Percentiles rank a stretch among this genome's conserved stretches.
Evolutionary conservation across 2,888 invertebrate species (phyloP).

Genomic region (Deilephila porcellus): DNA sequence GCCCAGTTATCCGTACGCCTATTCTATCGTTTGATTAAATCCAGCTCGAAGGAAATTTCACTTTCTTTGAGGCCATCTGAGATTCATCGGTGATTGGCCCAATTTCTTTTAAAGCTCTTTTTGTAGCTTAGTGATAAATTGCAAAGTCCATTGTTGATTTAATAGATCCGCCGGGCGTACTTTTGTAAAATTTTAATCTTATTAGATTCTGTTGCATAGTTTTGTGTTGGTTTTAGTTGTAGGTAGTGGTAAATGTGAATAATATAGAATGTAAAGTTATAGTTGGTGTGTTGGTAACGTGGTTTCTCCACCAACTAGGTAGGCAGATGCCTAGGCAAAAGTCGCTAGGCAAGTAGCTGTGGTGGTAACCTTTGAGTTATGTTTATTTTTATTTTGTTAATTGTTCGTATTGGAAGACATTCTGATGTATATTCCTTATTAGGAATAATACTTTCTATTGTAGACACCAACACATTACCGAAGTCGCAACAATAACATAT

Average conservation of each 20-base stretch:
- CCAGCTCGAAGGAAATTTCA: conserved; percentile 29
- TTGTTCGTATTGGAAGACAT: no score
- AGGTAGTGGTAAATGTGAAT: no score
- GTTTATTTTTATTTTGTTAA: no score
- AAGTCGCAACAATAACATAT: not conserved
- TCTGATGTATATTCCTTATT: not conserved
- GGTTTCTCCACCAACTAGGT: no score
- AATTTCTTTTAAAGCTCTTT: conserved; percentile 29
- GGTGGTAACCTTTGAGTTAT: no score
- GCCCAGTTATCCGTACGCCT: conserved; percentile 10
- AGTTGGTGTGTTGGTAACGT: no score
- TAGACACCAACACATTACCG: not conserved
- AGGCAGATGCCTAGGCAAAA: no score
- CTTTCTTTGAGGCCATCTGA: conserved; percentile 30
- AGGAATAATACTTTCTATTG: not conserved
- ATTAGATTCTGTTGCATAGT: no score
- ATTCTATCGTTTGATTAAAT: conserved; percentile 30
- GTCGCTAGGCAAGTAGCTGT: no score
- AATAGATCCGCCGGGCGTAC: conserved; percentile 3
- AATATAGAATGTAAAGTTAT: no score
- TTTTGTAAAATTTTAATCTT: not conserved
- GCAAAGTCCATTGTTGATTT: conserved; percentile 22
- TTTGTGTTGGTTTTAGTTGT: no score
- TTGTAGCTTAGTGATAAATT: conserved; percentile 25
- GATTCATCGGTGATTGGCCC: conserved; percentile 29